Base-by-base conservation (phyloP, 2,797 vertebrate genomes). In the Chromobotia macracanthus region DNA sequence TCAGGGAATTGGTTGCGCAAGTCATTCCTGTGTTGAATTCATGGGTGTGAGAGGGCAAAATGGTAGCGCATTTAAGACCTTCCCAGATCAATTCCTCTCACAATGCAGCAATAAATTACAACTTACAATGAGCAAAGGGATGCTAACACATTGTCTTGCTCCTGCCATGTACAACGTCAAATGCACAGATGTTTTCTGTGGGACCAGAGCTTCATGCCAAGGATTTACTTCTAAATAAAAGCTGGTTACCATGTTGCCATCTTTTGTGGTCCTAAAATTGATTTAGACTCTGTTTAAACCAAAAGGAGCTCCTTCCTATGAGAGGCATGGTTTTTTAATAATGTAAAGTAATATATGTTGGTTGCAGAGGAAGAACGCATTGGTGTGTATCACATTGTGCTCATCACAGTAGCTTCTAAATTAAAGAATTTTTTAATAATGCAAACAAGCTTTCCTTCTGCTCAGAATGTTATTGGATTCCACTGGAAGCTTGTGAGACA, bases 371-470 rank as follows among this genome's bases (percentile, higher is more conserved):
- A 80, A 48, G 16, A 77, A 55, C 41, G 15, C 35, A 55, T 72
- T 41, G 38, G 28, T 50, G 64, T 48, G 25, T 46, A 60, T 78
- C 71, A 58, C 41, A 35, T 83, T 70, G 66, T 51, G 18, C 75
- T 77, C 64, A 16, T 55, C n/a, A 56, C 64, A 69, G 64, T 46
- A 77, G 73, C 56, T 77, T 25, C 48, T 75, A 74, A 53, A 78
- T 78, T 83, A 35, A 81, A 71, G 50, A 75, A 66, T 56, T 58
- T 56, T 60, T 74, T 81, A 75, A 81, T 70, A 78, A 78, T 60
- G 75, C 70, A 64, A 81, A 75, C 63, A 58, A 38, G 63, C 68
- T 60, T 74, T 75, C 23, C 8, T 51, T 55, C 56, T 11, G 63
- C 69, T 84, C 50, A 72, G 13, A 71, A 19, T 75, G 46, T 23